These are phyloP conservation scores for Anarrhichthys ocellatus DNA, from an alignment of 2,113 vertebrate genomes.

Conservation along the genomic window DNA sequence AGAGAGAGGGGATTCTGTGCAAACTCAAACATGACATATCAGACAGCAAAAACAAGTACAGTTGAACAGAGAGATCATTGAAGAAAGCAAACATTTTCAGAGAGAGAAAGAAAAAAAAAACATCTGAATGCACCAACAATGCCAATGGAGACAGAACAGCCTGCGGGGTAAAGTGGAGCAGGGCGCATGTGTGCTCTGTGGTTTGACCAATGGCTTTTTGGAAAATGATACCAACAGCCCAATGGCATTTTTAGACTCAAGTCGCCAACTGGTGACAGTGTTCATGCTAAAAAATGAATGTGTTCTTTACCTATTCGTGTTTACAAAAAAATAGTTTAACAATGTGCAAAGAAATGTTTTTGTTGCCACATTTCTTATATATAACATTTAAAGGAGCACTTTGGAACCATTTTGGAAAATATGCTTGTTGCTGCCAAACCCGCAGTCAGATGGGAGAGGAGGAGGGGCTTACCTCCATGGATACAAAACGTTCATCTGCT, in stretches of 20 bases:
- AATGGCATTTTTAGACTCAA: background rate
- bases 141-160: conserved; percentile 72
- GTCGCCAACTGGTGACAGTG: background rate
- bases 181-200: conserved; percentile 26
- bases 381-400: conserved; percentile 4
- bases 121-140: conserved; percentile 73
- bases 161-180: conserved; percentile 72
- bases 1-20: conserved; percentile 87
- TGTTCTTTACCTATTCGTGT: background rate
- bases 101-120: conserved; percentile 68
- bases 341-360: background rate
- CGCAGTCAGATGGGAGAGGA: background rate
- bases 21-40: conserved; percentile 82
- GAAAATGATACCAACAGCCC: background rate
- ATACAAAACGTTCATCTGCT: background rate
- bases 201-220: conserved; percentile 2
- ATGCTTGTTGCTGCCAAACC: background rate
- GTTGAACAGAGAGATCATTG: conserved; percentile 79
- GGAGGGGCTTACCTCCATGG: background rate
- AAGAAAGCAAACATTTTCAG: conserved; percentile 76
- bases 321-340: background rate
- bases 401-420: conserved; percentile 15
- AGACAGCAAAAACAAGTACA: conserved; percentile 81
- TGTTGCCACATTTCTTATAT: background rate
- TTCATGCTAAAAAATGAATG: background rate